These are phyloP conservation scores for Acropora tenuis DNA, from an alignment of 64 coral and sea anemone genomes.

Conservation along the genomic window DNA sequence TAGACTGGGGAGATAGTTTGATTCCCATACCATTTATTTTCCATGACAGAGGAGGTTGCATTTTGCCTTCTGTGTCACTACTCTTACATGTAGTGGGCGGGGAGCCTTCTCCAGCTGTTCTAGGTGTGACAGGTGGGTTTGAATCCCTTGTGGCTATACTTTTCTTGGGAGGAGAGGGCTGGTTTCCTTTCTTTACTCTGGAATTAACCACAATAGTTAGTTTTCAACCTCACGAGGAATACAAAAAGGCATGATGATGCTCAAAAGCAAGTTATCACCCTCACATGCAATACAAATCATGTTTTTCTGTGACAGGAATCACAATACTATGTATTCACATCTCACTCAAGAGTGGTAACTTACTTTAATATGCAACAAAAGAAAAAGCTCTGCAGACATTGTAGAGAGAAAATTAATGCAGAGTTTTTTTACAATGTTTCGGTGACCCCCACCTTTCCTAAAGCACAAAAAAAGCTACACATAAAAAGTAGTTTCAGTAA, in stretches of 20 bases:
- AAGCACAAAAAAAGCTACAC: too few species aligned
- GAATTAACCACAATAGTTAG: not conserved
- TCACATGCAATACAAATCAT: too few species aligned
- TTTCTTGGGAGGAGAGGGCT: not conserved
- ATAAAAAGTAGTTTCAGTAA: too few species aligned
- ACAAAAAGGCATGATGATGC: too few species aligned
- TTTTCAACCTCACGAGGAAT: too few species aligned
- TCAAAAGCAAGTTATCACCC: too few species aligned
- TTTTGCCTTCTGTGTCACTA: not conserved
- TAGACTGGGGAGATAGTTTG: not conserved
- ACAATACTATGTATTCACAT: too few species aligned
- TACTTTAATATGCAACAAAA: too few species aligned
- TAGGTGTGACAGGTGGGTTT: not conserved
- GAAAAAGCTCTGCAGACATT: not conserved
- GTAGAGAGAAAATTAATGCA: not conserved
- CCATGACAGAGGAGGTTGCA: not conserved
- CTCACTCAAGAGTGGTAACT: too few species aligned
- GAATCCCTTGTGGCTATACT: not conserved
- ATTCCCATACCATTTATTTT: not conserved
- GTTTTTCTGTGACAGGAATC: too few species aligned
- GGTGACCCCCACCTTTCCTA: too few species aligned
- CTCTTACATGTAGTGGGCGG: not conserved
- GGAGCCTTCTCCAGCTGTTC: not conserved
- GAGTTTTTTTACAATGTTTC: too few species aligned
- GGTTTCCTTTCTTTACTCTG: not conserved